phyloP scores from a whole-genome alignment of 1,140 invertebrate genomes.

The Pachypeltis micranthus region DNA sequence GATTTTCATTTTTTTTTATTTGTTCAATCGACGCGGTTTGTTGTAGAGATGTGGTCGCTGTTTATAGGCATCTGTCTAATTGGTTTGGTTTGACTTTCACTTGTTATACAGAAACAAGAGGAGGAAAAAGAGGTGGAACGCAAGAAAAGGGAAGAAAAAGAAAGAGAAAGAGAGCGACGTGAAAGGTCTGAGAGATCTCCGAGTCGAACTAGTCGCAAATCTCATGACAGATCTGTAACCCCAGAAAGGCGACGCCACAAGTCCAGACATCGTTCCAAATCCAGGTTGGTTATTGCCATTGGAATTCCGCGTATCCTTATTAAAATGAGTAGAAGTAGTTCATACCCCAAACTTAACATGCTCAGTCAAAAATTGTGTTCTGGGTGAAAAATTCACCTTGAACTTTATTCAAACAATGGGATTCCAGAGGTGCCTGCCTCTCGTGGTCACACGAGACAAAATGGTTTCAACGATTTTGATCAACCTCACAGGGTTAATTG shows the following conservation, averaged over 20 bases:
- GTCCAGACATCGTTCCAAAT: conserved; percentile 19
- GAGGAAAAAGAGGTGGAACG: conserved; percentile 34
- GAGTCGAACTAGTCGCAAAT: conserved; percentile 38
- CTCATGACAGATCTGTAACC: conserved; percentile 12
- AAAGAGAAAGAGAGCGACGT: conserved; percentile 28
- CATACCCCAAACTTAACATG: no score
- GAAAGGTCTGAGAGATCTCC: conserved; percentile 37
- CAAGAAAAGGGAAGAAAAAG: conserved; percentile 30
- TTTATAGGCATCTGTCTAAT: background rate
- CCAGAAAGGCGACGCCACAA: conserved; percentile 22
- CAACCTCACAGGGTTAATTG: no score
- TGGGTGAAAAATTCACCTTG: no score
- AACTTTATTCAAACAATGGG: no score
- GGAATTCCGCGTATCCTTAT: background rate
- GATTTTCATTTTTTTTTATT: no score
- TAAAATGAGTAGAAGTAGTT: no score
- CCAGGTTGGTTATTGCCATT: conserved; percentile 13
- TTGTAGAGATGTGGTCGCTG: no score
- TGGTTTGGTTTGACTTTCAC: background rate
- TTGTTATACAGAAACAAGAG: conserved; percentile 51
- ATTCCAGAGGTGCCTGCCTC: no score
- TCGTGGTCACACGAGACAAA: no score
- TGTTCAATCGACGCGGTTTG: no score
- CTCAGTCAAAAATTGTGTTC: no score
- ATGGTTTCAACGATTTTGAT: no score